Conservation (phyloP, 2,888 invertebrate species). For the Agrilus biguttatus region DNA sequence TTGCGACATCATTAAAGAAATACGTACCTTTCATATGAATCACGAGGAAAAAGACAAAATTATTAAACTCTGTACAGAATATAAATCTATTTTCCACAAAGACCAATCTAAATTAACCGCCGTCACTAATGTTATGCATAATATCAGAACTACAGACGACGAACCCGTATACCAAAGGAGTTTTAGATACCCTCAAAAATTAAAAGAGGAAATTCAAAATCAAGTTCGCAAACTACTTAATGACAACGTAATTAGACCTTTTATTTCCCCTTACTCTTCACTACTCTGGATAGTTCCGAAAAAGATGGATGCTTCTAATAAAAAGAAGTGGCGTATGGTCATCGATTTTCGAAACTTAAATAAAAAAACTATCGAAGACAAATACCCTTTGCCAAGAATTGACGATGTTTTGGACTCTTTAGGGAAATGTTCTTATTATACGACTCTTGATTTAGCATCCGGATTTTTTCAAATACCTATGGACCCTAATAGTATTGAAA, state of each 20-base stretch:
- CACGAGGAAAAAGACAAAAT: not conserved
- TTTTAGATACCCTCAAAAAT: conserved; percentile 13
- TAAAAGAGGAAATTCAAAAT: conserved; percentile 15
- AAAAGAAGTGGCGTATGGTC: conserved; percentile 19
- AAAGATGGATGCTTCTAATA: conserved; percentile 18
- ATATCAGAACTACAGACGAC: conserved; percentile 9
- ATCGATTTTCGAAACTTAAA: conserved; percentile 17
- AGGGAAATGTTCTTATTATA: conserved; percentile 14
- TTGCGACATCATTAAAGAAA: too few relatives aligned
- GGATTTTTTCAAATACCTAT: conserved; percentile 15
- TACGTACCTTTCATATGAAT: too few relatives aligned
- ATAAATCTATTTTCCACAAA: conserved; percentile 8
- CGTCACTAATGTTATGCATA: conserved; percentile 13
- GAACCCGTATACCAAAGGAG: conserved; percentile 15
- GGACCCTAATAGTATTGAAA: conserved; percentile 9
- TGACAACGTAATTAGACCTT: conserved; percentile 19
- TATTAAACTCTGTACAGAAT: conserved; percentile 5
- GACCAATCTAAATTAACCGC: conserved; percentile 5
- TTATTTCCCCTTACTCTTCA: conserved; percentile 20
- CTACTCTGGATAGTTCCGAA: conserved; percentile 24
- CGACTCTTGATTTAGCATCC: conserved; percentile 13
- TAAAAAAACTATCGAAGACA: conserved; percentile 15
- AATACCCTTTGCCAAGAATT: conserved; percentile 17
- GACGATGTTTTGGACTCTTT: conserved; percentile 17
- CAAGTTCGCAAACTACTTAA: conserved; percentile 17